These are phyloP conservation scores for Asbolus verrucosus DNA, from an alignment of 1,140 invertebrate genomes.

Conservation along the genomic window DNA sequence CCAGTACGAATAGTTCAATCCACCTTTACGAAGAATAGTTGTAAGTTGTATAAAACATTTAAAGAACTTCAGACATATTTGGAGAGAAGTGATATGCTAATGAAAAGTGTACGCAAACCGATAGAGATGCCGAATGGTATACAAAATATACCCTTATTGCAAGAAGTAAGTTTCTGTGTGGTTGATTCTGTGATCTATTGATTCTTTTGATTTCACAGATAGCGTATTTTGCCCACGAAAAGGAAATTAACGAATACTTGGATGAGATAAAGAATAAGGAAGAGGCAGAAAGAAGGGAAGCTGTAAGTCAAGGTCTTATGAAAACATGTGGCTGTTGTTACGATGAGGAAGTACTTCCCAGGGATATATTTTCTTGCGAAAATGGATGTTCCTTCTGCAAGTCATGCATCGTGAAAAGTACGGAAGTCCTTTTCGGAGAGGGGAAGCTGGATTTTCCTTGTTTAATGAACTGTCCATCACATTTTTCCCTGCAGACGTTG, in stretches of 20 bases:
- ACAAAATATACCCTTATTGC: slow-evolving; percentile 64
- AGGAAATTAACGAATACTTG: slow-evolving; percentile 64
- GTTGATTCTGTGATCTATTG: slow-evolving; percentile 10
- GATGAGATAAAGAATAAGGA: slow-evolving; percentile 55
- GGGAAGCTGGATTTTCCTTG: slow-evolving; percentile 69
- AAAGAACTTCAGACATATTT: slow-evolving; percentile 41
- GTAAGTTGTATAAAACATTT: slow-evolving; percentile 52
- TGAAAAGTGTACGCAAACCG: slow-evolving; percentile 51
- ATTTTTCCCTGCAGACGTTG: slow-evolving; percentile 67
- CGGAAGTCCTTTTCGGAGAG: slow-evolving; percentile 69
- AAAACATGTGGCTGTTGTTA: slow-evolving; percentile 71
- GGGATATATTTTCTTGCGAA: slow-evolving; percentile 70
- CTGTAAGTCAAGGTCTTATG: slow-evolving; percentile 59
- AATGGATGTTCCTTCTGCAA: slow-evolving; percentile 73
- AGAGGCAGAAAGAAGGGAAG: slow-evolving; percentile 60
- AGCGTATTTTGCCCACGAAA: slow-evolving; percentile 67
- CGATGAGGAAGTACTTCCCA: slow-evolving; percentile 71
- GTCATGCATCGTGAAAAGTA: slow-evolving; percentile 68
- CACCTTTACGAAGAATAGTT: slow-evolving; percentile 34
- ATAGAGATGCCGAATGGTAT: slow-evolving; percentile 51
- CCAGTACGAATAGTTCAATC: background rate
- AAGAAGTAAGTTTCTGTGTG: slow-evolving; percentile 62
- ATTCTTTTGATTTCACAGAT: slow-evolving; percentile 62
- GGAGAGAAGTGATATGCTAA: slow-evolving; percentile 49
- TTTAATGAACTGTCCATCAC: slow-evolving; percentile 65